Evolutionary conservation across 2,797 vertebrate genomes (phyloP).

Genomic region (Chromobotia macracanthus): DNA sequence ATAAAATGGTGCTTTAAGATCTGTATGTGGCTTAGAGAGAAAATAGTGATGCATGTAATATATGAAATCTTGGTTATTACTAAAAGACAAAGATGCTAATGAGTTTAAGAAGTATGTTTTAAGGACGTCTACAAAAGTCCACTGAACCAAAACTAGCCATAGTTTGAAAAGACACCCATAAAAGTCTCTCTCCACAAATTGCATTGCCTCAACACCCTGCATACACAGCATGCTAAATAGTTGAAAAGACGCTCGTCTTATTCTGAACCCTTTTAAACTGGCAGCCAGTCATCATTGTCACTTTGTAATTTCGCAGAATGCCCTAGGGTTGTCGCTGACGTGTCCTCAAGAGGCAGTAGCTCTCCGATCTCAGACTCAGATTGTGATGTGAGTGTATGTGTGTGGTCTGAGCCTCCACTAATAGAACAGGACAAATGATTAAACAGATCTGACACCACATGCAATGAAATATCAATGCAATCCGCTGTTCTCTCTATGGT

Average conservation of each 20-base stretch:
- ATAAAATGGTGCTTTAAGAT: too few relatives aligned
- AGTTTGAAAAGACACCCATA: neutral
- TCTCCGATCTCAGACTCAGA: constrained; percentile 41
- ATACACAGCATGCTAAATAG: constrained; percentile 24
- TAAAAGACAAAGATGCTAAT: neutral
- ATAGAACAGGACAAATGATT: constrained; percentile 17
- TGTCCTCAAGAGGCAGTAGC: constrained; percentile 56
- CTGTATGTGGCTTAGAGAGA: too few relatives aligned
- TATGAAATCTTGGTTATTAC: too few relatives aligned
- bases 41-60: too few relatives aligned
- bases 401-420: neutral
- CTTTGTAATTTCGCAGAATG: constrained; percentile 79
- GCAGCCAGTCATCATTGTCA: constrained; percentile 79
- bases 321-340: constrained; percentile 66
- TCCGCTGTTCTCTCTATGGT: neutral
- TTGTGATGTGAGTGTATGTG: constrained; percentile 33
- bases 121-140: neutral
- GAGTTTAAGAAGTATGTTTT: neutral
- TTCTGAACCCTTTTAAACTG: constrained; percentile 71
- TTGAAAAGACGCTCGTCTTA: constrained; percentile 65
- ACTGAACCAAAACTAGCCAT: neutral
- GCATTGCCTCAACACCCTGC: constrained; percentile 18
- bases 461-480: constrained; percentile 40
- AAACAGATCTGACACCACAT: constrained; percentile 28
- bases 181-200: neutral